A percentile compares a stretch with the other conserved stretches of the same genome.
phyloP scores from a whole-genome alignment of 2,113 vertebrate genomes.

The Oncorhynchus kisutch region DNA sequence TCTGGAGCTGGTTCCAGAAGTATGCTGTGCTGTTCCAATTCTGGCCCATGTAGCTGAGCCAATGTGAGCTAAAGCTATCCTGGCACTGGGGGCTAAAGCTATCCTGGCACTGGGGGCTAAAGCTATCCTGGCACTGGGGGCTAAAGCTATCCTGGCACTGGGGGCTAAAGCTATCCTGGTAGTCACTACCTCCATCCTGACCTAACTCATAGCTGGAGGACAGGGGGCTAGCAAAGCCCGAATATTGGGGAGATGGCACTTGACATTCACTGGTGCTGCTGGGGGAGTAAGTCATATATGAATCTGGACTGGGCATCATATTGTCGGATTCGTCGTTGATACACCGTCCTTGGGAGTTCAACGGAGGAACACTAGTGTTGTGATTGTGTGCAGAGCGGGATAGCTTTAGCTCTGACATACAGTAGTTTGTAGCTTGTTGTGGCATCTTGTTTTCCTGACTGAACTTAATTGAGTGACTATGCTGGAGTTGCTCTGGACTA shows the following conservation, averaged over 20 bases:
- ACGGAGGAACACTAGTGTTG: too few relatives aligned
- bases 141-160: too few relatives aligned
- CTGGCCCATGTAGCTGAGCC: conserved; percentile 6
- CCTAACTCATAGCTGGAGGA: not conserved
- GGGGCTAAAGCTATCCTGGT: too few relatives aligned
- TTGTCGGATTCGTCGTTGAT: conserved; percentile 52
- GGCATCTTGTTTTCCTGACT: not conserved
- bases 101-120: too few relatives aligned
- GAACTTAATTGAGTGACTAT: conserved; percentile 12
- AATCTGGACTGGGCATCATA: conserved; percentile 49
- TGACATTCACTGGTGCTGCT: conserved; percentile 18
- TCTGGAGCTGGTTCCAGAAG: conserved; percentile 79
- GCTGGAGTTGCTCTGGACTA: not conserved
- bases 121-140: too few relatives aligned
- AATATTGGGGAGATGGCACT: conserved; percentile 30
- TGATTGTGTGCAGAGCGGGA: not conserved
- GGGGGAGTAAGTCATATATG: conserved; percentile 32
- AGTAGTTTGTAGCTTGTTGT: not conserved
- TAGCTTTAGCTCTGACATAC: conserved; percentile 1
- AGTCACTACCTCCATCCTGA: not conserved
- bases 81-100: too few relatives aligned
- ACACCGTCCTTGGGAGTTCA: conserved; percentile 26
- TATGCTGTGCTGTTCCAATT: conserved; percentile 61
- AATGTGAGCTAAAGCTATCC: not conserved
- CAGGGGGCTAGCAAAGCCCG: conserved; percentile 21